phyloP scores from a whole-genome alignment of 2,113 vertebrate species.

The Psittacula cyanocephala region DNA sequence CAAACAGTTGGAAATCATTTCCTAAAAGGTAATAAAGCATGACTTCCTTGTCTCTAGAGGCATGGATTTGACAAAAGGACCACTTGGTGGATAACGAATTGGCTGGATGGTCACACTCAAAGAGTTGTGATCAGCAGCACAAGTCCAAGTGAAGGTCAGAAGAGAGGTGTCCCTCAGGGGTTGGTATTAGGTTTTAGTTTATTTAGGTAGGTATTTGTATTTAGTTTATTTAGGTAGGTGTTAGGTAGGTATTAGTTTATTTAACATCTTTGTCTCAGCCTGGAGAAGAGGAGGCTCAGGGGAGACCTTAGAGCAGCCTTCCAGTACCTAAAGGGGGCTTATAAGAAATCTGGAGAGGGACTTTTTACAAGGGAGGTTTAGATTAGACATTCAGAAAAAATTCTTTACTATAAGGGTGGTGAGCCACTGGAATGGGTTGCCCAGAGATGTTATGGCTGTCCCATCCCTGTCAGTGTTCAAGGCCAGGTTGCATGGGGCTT shows the following conservation, averaged over 20 bases:
- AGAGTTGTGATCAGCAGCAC: not conserved
- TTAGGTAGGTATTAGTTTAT: too few relatives aligned
- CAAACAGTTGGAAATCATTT: not conserved
- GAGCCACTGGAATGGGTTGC: too few relatives aligned
- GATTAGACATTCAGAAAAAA: not conserved
- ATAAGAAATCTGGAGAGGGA: not conserved
- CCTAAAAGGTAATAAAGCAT: not conserved
- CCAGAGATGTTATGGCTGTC: not conserved
- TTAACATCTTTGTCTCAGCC: not conserved
- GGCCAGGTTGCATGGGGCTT: not conserved
- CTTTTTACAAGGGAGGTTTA: not conserved
- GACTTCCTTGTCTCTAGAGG: not conserved
- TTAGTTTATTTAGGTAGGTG: too few relatives aligned
- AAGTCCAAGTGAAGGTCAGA: not conserved
- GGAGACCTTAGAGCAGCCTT: not conserved
- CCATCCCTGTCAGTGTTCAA: not conserved
- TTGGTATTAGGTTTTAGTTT: not conserved
- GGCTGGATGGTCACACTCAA: not conserved
- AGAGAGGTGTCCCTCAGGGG: not conserved
- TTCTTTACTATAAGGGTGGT: not conserved
- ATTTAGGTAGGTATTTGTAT: too few relatives aligned
- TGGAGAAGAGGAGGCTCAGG: not conserved
- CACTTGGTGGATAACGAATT: not conserved
- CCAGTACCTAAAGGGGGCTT: not conserved
- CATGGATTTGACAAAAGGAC: not conserved